Evolutionary conservation across 2,113 vertebrate genomes (phyloP).

Genomic region (Panthera tigris): DNA sequence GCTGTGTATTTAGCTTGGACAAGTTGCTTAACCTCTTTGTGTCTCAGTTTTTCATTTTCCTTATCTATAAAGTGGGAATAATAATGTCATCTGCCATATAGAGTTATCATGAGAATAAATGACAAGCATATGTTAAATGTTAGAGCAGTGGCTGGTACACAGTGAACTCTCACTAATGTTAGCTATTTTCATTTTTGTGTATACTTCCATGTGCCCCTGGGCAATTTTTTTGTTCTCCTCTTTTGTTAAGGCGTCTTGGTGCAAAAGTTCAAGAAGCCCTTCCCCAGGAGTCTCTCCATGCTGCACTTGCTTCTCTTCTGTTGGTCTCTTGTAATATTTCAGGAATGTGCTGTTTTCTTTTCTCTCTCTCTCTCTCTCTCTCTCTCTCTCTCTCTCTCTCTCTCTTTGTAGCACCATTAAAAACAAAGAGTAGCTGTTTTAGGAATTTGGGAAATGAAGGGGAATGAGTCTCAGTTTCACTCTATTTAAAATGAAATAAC

Average conservation of each 20-base stretch:
- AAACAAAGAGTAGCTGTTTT: conserved; percentile 46
- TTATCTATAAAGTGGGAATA: background rate
- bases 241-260: background rate
- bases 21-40: background rate
- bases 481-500: conserved; percentile 48
- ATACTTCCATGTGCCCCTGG: background rate
- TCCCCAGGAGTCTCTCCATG: background rate
- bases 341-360: conserved; percentile 67
- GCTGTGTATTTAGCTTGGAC: background rate
- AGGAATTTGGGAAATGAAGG: conserved; percentile 16
- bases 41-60: background rate
- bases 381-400: too few species aligned
- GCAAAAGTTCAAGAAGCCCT: background rate
- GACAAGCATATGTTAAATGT: background rate
- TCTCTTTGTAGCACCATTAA: background rate
- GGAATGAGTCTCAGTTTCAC: conserved; percentile 29
- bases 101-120: background rate
- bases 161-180: background rate
- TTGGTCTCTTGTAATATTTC: conserved; percentile 48
- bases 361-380: background rate
- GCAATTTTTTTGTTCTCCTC: background rate
- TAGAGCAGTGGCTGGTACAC: background rate
- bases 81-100: background rate
- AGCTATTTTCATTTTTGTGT: background rate
- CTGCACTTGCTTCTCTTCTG: background rate